Conservation (phyloP, 2,888 invertebrate species). For the Cheilosia vulpina region DNA sequence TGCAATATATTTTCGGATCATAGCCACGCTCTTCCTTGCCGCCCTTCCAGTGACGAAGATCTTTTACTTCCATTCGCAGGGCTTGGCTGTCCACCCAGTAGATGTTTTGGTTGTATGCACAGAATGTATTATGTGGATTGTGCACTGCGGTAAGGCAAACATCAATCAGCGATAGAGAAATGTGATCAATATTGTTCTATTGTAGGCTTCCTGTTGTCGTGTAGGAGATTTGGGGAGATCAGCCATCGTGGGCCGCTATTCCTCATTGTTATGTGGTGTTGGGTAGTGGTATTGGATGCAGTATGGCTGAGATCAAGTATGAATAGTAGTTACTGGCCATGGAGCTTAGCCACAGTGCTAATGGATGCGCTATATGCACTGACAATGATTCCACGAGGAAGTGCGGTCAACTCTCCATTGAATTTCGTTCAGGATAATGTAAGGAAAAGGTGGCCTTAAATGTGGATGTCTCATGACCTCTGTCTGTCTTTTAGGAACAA, state of each 20-base stretch:
- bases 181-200: not conserved
- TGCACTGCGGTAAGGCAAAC: slow-evolving; percentile 88
- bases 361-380: slow-evolving; percentile 89
- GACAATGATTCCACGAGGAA: slow-evolving; percentile 87
- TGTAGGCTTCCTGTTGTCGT: slow-evolving; percentile 85
- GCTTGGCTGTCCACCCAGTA: slow-evolving; percentile 85
- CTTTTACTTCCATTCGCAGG: slow-evolving; percentile 86
- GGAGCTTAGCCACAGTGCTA: slow-evolving; percentile 86
- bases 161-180: too few species aligned
- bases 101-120: slow-evolving; percentile 89
- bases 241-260: slow-evolving; percentile 90
- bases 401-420: slow-evolving; percentile 81
- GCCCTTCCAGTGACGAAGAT: slow-evolving; percentile 88
- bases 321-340: slow-evolving; percentile 85
- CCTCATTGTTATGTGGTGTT: slow-evolving; percentile 88
- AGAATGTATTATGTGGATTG: slow-evolving; percentile 91
- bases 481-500: slow-evolving; percentile 85
- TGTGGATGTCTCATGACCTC: not conserved
- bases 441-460: not conserved
- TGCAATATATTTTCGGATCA: slow-evolving; percentile 87
- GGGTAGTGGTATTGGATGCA: slow-evolving; percentile 87
- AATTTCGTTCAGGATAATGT: slow-evolving; percentile 70
- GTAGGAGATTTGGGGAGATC: slow-evolving; percentile 87
- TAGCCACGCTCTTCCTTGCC: slow-evolving; percentile 87
- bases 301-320: slow-evolving; percentile 89